phyloP scores from a whole-genome alignment of 2,888 invertebrate species.

The Smittia aterrima region DNA sequence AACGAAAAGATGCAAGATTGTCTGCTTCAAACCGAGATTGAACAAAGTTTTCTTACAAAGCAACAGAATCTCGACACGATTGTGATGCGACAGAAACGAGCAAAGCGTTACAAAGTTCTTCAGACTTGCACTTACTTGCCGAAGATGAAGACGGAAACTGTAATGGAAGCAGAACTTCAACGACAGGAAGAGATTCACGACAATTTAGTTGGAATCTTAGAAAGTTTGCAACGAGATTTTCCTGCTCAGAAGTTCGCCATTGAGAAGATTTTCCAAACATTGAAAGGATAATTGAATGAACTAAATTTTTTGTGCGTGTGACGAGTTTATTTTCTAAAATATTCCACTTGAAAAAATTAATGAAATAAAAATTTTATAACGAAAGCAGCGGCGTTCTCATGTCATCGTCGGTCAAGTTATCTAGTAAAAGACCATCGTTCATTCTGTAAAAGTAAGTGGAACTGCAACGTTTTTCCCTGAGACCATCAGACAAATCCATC shows the following conservation, averaged over 20 bases:
- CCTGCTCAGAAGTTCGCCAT: conserved; percentile 58
- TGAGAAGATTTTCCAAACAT: conserved; percentile 56
- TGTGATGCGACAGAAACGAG: conserved; percentile 68
- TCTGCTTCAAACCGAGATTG: conserved; percentile 51
- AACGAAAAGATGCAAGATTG: conserved; percentile 47
- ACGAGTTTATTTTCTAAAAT: too few relatives aligned
- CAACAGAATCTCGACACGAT: conserved; percentile 58
- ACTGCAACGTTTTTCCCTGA: conserved; percentile 25
- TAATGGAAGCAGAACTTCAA: conserved; percentile 58
- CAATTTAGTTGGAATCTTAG: conserved; percentile 60
- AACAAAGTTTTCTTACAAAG: conserved; percentile 51
- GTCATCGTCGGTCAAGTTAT: conserved; percentile 27
- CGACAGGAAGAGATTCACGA: conserved; percentile 61
- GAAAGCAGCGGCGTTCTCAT: conserved; percentile 11
- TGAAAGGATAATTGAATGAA: conserved; percentile 50
- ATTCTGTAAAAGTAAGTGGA: conserved; percentile 25
- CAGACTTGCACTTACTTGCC: conserved; percentile 50
- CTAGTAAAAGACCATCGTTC: conserved; percentile 9
- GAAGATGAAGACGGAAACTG: conserved; percentile 53
- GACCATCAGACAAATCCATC: conserved; percentile 26
- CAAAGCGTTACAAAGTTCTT: conserved; percentile 60
- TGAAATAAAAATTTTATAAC: not conserved
- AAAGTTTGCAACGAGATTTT: conserved; percentile 61
- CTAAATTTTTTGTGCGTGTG: conserved; percentile 22
- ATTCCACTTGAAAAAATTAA: not conserved